phyloP scores from a whole-genome alignment of 1,140 invertebrate species.

The Psilanteris sp. region DNA sequence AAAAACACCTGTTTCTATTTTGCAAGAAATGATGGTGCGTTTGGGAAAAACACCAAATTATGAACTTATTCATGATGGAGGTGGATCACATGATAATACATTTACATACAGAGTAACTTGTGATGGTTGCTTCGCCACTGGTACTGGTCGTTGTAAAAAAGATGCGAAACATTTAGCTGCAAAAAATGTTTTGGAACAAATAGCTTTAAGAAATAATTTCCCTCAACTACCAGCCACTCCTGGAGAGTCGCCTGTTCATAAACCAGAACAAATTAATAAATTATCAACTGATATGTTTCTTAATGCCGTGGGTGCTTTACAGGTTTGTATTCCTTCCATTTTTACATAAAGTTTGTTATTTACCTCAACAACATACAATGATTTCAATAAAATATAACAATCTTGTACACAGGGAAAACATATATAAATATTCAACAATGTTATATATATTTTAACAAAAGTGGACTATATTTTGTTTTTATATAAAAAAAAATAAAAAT shows the following conservation, averaged over 20 bases:
- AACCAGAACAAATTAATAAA: constrained; percentile 29
- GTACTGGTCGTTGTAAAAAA: constrained; percentile 84
- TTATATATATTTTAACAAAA: too few species aligned
- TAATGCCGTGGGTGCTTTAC: constrained; percentile 74
- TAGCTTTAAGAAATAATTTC: constrained; percentile 73
- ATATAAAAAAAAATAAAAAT: too few species aligned
- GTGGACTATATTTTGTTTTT: too few species aligned
- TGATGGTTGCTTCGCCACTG: constrained; percentile 76
- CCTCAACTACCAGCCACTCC: constrained; percentile 70
- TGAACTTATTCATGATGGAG: constrained; percentile 85
- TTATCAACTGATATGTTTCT: constrained; percentile 62
- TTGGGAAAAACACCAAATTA: constrained; percentile 83
- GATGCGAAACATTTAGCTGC: constrained; percentile 86
- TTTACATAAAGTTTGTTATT: too few species aligned
- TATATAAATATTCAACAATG: too few species aligned
- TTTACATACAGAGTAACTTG: constrained; percentile 84
- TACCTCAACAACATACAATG: too few species aligned
- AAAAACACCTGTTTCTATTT: constrained; percentile 86
- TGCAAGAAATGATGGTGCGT: constrained; percentile 87
- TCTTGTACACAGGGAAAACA: too few species aligned
- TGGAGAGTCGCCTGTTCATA: constrained; percentile 66
- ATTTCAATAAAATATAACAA: too few species aligned
- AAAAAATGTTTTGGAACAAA: constrained; percentile 80
- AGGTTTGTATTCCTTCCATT: constrained; percentile 56
- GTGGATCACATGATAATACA: constrained; percentile 85